phyloP scores from a whole-genome alignment of 23 tunicate species.

The Clavelina lepadiformis region DNA sequence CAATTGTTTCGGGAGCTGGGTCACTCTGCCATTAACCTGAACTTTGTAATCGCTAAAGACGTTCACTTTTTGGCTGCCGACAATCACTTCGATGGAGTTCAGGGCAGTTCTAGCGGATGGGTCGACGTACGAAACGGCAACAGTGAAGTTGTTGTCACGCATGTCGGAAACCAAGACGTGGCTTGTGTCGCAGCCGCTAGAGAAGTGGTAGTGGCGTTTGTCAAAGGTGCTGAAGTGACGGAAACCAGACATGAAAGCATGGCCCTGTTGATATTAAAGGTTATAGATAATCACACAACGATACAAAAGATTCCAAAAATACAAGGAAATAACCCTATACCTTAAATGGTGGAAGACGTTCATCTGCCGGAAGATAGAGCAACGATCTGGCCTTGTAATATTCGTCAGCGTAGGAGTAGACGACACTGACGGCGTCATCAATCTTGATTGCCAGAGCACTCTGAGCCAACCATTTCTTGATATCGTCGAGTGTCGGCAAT shows the following conservation, averaged over 20 bases:
- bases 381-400: constrained; percentile 63
- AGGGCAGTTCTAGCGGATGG: constrained; percentile 6
- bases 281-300: background rate
- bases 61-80: constrained; percentile 27
- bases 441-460: constrained; percentile 58
- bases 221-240: constrained; percentile 93
- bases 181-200: constrained; percentile 68
- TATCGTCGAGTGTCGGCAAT: constrained; percentile 49
- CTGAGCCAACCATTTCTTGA: constrained; percentile 58
- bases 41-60: constrained; percentile 34
- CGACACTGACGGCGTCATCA: constrained; percentile 26
- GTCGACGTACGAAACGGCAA: constrained; percentile 58
- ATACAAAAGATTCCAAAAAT: background rate
- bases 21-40: constrained; percentile 16
- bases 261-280: constrained; percentile 83
- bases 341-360: constrained; percentile 89
- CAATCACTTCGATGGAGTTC: constrained; percentile 36
- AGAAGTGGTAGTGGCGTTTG: constrained; percentile 53
- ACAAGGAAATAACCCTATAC: no score
- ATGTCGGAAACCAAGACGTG: constrained; percentile 65
- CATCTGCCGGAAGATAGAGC: constrained; percentile 67
- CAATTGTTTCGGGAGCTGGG: constrained; percentile 27
- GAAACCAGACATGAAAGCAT: constrained; percentile 83
- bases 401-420: constrained; percentile 40
- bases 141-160: constrained; percentile 58